Evolutionary conservation across 35 echinoderm and acorn worm species (phyloP).

Genomic region (Patiria miniata): DNA sequence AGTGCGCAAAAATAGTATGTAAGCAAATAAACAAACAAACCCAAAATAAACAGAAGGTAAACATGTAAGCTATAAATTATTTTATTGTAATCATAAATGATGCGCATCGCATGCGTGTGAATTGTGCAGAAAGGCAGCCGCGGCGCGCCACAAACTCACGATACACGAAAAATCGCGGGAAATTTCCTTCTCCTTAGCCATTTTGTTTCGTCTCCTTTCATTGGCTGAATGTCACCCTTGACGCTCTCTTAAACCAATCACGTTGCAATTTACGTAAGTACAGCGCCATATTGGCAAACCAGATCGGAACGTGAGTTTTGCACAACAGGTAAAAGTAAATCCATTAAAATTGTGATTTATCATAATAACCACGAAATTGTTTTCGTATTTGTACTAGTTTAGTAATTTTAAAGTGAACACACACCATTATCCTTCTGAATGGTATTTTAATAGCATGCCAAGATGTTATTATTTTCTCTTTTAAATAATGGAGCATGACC

Average conservation of each 20-base stretch:
- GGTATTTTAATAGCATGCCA: background rate
- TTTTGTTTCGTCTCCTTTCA: background rate
- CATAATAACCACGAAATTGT: background rate
- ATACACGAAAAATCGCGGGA: slow-evolving; percentile 28
- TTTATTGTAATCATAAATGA: too few species aligned
- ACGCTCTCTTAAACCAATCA: background rate
- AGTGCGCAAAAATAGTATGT: too few species aligned
- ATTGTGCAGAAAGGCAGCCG: too few species aligned
- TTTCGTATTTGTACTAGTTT: background rate
- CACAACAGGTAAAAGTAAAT: slow-evolving; percentile 21
- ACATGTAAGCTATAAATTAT: too few species aligned
- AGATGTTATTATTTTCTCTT: background rate
- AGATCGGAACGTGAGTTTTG: slow-evolving; percentile 11
- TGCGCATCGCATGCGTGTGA: too few species aligned
- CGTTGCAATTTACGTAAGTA: background rate
- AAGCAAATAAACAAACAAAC: too few species aligned
- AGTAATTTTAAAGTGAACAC: background rate
- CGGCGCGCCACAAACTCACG: too few species aligned
- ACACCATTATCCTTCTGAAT: background rate
- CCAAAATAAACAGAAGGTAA: too few species aligned
- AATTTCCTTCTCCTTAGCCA: background rate
- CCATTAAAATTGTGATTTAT: background rate
- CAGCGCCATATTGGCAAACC: slow-evolving; percentile 1
- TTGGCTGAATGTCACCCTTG: background rate
- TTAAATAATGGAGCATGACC: too few species aligned